Base-by-base conservation (phyloP, 2,113 vertebrate species). In the Bostrychus sinensis region DNA sequence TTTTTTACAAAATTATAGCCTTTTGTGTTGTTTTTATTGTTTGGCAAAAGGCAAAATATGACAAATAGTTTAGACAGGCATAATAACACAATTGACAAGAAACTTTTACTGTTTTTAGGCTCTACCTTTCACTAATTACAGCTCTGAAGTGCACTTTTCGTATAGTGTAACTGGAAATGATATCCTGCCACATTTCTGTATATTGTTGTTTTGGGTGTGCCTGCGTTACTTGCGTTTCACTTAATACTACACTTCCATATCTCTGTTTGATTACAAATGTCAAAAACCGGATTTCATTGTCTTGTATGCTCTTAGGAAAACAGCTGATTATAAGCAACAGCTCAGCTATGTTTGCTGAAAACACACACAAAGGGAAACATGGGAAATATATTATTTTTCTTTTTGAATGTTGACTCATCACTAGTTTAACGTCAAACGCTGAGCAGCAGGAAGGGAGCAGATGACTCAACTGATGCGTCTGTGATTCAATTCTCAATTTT, bases 361-460 rank as follows among this genome's bases (percentile, higher is more conserved):
- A 64, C 28, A 48, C 3, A 37, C 19, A 56, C 51, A 50, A 32
- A 23, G 43, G 9, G 28, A 56, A n/a, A n/a, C n/a, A n/a, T n/a
- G 38, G 39, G 20, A 43, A 25, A 2, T 22, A 56, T 4, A 69
- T 54, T 46, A 12, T 39, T 17, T 16, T 59, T 16, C 37, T 41
- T 30, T n/a, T 8, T 14, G 19, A 12, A 30, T 61, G 66, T 70
- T 73, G 57, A 80, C 68, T 73, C 65, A 66, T 76, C 48, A 73
- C 53, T 43, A 43, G 8, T 57, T 69, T 20, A 41, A 56, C 58
- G 72, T 64, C 25, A 63, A 67, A 66, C 25, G 50, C 54, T 17
- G 30, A 69, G 20, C 26, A 57, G 32, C 9, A 51, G 56, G 7
- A 12, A 64, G 50, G 25, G 63, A 22, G 25, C 19, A 58, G 57